Conservation (phyloP, 2,797 vertebrate species). For the Sternotherus odoratus region DNA sequence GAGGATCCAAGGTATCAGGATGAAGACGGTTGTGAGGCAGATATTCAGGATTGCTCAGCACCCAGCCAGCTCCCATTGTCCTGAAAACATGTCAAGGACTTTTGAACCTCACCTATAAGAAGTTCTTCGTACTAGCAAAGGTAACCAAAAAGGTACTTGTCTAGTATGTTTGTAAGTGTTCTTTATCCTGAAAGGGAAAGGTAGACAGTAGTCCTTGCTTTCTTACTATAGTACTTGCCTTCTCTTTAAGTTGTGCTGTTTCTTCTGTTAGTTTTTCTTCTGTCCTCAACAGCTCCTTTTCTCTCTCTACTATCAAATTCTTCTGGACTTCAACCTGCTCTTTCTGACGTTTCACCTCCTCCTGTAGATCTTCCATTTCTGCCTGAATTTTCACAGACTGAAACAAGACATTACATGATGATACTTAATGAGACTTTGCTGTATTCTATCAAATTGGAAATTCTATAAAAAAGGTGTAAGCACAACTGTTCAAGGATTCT, state of each 20-base stretch:
- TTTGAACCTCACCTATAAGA: background rate
- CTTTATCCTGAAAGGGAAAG: background rate
- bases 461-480: background rate
- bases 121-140: background rate
- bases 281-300: background rate
- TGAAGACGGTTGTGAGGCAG: background rate
- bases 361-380: constrained; percentile 37
- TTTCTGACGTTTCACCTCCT: constrained; percentile 20
- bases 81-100: background rate
- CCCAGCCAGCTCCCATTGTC: background rate
- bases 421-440: background rate
- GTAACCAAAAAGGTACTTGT: background rate
- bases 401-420: background rate
- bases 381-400: background rate
- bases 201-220: background rate
- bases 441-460: background rate
- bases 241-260: constrained; percentile 12
- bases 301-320: background rate
- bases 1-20: background rate
- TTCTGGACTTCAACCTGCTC: constrained; percentile 23
- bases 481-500: background rate
- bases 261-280: constrained; percentile 37
- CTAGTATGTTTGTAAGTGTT: background rate
- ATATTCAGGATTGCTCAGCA: background rate
- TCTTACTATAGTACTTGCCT: background rate